Percentiles rank a stretch among this genome's conserved stretches.
phyloP scores from a whole-genome alignment of 2,888 invertebrate genomes.

The Andrena haemorrhoa region DNA sequence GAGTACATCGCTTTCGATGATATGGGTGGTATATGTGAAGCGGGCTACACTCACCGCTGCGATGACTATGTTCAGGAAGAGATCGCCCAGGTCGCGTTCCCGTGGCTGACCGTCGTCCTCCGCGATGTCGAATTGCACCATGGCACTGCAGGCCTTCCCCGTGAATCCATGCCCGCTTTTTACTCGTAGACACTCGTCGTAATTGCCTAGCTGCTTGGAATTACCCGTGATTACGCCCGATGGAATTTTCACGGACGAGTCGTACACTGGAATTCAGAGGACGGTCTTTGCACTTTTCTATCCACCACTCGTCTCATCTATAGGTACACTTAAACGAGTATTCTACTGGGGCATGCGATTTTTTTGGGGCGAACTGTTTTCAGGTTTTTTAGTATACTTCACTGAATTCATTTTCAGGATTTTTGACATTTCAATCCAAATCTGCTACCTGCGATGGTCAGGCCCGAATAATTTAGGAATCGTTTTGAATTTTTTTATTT shows the following conservation, averaged over 20 bases:
- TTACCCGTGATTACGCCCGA: constrained; percentile 90
- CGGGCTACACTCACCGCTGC: constrained; percentile 74
- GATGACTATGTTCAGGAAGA: constrained; percentile 71
- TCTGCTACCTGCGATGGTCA: too few species aligned
- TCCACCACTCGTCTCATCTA: neutral
- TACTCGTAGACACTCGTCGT: constrained; percentile 89
- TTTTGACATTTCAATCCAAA: too few species aligned
- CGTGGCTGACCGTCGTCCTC: constrained; percentile 31
- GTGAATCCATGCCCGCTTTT: constrained; percentile 85
- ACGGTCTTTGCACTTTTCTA: constrained; percentile 30
- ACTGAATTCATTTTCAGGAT: too few species aligned
- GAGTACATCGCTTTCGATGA: neutral
- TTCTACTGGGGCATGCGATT: too few species aligned
- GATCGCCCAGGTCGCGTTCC: constrained; percentile 72
- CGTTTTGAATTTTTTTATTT: too few species aligned
- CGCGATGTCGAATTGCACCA: constrained; percentile 83
- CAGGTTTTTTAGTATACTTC: too few species aligned
- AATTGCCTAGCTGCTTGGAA: constrained; percentile 90
- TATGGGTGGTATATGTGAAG: neutral
- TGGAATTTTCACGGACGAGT: constrained; percentile 90
- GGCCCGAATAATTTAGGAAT: too few species aligned
- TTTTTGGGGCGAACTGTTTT: too few species aligned
- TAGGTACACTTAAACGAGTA: too few species aligned
- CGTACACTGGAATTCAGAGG: constrained; percentile 88
- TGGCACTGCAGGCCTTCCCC: constrained; percentile 90